Conservation (phyloP, 2,888 invertebrate species). For the Strigamia transsilvanica region DNA sequence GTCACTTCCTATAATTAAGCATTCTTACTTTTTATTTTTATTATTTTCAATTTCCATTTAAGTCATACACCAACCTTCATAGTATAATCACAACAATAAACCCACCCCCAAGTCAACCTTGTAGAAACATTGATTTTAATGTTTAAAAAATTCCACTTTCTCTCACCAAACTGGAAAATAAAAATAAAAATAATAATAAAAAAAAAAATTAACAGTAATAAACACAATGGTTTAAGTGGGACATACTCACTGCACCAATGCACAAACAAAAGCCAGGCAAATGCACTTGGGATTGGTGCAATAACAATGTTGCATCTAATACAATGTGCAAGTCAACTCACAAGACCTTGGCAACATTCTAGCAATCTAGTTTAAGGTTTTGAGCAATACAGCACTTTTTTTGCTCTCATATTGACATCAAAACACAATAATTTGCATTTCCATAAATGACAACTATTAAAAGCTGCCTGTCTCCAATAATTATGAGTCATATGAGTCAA, state of each 20-base stretch:
- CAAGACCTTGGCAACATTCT: slow-evolving; percentile 31
- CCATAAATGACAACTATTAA: no score
- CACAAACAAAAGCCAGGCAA: slow-evolving; percentile 31
- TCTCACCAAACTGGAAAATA: not conserved
- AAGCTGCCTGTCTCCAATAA: no score
- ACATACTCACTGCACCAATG: slow-evolving; percentile 38
- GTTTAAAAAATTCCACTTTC: slow-evolving; percentile 32
- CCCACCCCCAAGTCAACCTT: not conserved
- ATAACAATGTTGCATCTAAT: not conserved
- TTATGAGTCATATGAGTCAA: not conserved
- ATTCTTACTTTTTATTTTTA: not conserved
- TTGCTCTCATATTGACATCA: not conserved
- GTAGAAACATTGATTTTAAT: not conserved
- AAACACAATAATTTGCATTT: not conserved
- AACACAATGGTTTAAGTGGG: slow-evolving; percentile 23
- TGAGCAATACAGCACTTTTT: not conserved
- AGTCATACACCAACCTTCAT: slow-evolving; percentile 1
- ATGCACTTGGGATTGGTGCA: not conserved
- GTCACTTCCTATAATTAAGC: slow-evolving; percentile 4
- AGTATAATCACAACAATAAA: not conserved
- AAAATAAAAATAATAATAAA: slow-evolving; percentile 31
- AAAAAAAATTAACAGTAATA: slow-evolving; percentile 41
- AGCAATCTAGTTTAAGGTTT: slow-evolving; percentile 25
- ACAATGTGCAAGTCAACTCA: not conserved
- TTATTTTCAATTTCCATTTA: not conserved